Conservation (phyloP, 2,113 vertebrate genomes). For the Oreochromis spilurus region DNA sequence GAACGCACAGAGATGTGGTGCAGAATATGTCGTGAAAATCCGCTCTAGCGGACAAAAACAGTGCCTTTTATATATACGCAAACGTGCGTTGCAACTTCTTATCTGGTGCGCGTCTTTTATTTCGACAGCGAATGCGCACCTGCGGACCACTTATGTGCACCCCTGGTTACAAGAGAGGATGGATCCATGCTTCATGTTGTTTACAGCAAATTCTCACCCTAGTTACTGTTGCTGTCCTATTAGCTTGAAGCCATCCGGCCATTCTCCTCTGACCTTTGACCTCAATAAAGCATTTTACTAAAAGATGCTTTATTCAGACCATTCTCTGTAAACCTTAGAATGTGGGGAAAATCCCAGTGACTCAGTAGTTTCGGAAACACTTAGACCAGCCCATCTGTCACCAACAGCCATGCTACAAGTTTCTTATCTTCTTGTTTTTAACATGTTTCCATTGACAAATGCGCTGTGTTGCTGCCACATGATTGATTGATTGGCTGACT, state of each 20-base stretch:
- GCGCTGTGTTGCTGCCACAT: not conserved
- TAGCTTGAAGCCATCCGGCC: not conserved
- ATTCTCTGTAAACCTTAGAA: not conserved
- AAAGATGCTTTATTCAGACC: not conserved
- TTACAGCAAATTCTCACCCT: not conserved
- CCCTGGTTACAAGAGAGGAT: not conserved
- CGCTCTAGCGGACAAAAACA: no score
- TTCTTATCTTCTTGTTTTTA: not conserved
- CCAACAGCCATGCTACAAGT: not conserved
- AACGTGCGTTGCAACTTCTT: no score
- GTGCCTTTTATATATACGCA: no score
- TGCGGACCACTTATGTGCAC: no score
- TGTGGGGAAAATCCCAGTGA: not conserved
- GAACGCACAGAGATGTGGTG: no score
- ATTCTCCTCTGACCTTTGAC: not conserved
- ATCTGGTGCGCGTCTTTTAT: no score
- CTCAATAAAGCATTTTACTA: not conserved
- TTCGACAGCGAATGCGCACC: no score
- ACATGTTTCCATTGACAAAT: not conserved
- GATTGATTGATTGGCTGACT: not conserved
- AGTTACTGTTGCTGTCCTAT: not conserved
- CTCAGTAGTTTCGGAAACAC: not conserved
- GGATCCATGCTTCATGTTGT: not conserved
- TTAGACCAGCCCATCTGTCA: not conserved
- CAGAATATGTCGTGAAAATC: no score